These are phyloP conservation scores for Leptinotarsa lineolata DNA, from an alignment of 1,140 invertebrate genomes.

Conservation along the genomic window DNA sequence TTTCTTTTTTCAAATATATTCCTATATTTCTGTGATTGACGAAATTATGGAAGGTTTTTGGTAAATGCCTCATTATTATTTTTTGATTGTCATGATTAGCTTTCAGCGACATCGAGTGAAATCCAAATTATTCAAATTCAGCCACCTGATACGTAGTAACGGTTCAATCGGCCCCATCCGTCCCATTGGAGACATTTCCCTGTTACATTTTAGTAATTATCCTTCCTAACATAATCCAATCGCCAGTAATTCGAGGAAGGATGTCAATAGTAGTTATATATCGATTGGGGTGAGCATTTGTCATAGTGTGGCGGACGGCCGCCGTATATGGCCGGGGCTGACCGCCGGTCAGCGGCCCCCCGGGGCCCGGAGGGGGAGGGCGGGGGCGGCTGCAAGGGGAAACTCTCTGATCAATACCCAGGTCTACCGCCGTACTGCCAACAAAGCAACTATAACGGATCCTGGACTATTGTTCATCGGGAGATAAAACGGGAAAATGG, in stretches of 20 bases:
- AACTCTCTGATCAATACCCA: constrained; percentile 56
- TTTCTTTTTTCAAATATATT: too few species aligned
- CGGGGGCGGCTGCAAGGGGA: constrained; percentile 41
- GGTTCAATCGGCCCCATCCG: too few species aligned
- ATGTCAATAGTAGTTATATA: constrained; percentile 55
- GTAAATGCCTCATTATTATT: too few species aligned
- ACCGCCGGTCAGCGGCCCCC: constrained; percentile 42
- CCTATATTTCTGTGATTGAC: too few species aligned
- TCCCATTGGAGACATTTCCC: background rate
- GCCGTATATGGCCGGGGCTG: constrained; percentile 43
- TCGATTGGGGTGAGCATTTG: constrained; percentile 54
- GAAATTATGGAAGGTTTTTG: too few species aligned
- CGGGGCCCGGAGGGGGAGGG: constrained; percentile 32
- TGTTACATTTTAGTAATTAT: constrained; percentile 18
- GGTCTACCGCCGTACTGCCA: constrained; percentile 57
- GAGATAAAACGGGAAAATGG: constrained; percentile 57
- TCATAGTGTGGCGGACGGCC: constrained; percentile 53
- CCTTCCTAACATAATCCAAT: constrained; percentile 26
- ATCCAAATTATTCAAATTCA: too few species aligned
- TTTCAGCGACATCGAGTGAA: background rate
- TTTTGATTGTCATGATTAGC: too few species aligned
- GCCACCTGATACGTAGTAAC: too few species aligned
- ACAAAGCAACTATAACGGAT: constrained; percentile 59
- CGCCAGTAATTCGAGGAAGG: constrained; percentile 39
- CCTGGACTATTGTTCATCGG: constrained; percentile 58